Evolutionary conservation across 2,888 invertebrate species (phyloP).

Genomic region (Agrotis segetum): DNA sequence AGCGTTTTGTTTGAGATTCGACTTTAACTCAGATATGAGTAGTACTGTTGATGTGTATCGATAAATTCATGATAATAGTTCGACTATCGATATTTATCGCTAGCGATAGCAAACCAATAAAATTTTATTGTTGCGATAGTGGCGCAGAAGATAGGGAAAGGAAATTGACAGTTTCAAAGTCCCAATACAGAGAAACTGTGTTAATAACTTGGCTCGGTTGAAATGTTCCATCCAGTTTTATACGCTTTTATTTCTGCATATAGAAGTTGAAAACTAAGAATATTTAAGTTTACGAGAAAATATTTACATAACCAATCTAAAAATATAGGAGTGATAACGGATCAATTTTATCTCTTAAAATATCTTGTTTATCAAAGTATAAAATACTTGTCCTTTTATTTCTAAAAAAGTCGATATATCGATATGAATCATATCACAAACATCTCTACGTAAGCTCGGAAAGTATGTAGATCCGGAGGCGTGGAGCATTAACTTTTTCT

Average conservation of each 20-base stretch:
- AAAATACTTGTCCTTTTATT: no score
- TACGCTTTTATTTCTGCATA: constrained; percentile 36
- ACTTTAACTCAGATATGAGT: constrained; percentile 74
- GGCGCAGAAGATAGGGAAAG: constrained; percentile 56
- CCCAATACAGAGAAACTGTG: constrained; percentile 49
- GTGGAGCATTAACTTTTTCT: constrained; percentile 65
- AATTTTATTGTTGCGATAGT: constrained; percentile 63
- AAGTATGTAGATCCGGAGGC: constrained; percentile 64
- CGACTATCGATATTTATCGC: constrained; percentile 62
- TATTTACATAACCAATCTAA: not conserved
- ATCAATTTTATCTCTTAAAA: no score
- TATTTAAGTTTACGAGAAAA: constrained; percentile 22
- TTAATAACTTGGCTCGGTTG: constrained; percentile 47
- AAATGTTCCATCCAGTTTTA: constrained; percentile 46
- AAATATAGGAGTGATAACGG: no score
- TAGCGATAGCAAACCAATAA: constrained; percentile 57
- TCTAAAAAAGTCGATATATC: constrained; percentile 24
- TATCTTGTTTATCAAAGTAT: no score
- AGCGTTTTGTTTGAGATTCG: constrained; percentile 75
- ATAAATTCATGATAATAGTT: constrained; percentile 60
- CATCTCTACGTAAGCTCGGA: constrained; percentile 51
- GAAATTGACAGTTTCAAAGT: constrained; percentile 63
- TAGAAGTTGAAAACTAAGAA: constrained; percentile 28
- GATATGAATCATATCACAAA: constrained; percentile 24
- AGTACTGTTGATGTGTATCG: constrained; percentile 66